Evolutionary conservation across 2,888 invertebrate genomes (phyloP).

Genomic region (Sinohyriopsis cumingii): DNA sequence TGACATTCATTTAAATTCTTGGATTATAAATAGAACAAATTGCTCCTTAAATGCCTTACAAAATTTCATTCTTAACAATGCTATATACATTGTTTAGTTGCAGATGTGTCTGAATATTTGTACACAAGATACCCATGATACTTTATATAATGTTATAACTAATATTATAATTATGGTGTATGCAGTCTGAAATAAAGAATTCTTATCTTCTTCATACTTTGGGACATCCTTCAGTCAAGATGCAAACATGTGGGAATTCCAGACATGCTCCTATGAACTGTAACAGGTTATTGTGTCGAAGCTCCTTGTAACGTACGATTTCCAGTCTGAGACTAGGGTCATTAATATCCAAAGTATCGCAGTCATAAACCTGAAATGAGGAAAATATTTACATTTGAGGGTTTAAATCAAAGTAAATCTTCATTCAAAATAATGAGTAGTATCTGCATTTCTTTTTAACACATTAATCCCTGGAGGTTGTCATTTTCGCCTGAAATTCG

Average conservation of each 20-base stretch:
- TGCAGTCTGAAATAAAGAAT: too few relatives aligned
- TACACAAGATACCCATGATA: too few relatives aligned
- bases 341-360: conserved; percentile 35
- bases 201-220: conserved; percentile 27
- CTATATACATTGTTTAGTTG: too few relatives aligned
- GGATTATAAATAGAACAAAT: too few relatives aligned
- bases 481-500: too few relatives aligned
- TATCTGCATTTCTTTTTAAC: not conserved
- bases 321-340: conserved; percentile 37
- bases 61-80: too few relatives aligned
- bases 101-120: too few relatives aligned
- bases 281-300: conserved; percentile 46
- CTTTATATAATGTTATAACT: too few relatives aligned
- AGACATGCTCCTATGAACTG: conserved; percentile 48
- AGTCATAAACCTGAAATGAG: conserved; percentile 35
- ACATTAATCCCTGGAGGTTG: too few relatives aligned
- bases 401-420: not conserved
- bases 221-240: conserved; percentile 40
- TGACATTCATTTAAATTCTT: too few relatives aligned
- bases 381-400: not conserved
- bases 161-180: too few relatives aligned
- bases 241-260: conserved; percentile 40
- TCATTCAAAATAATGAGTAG: not conserved
- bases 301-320: conserved; percentile 37
- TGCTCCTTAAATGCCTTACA: too few relatives aligned